Percentiles rank a stretch among this genome's conserved stretches.
phyloP scores from a whole-genome alignment of 2,888 invertebrate species.

The Hoplodrina ambigua region DNA sequence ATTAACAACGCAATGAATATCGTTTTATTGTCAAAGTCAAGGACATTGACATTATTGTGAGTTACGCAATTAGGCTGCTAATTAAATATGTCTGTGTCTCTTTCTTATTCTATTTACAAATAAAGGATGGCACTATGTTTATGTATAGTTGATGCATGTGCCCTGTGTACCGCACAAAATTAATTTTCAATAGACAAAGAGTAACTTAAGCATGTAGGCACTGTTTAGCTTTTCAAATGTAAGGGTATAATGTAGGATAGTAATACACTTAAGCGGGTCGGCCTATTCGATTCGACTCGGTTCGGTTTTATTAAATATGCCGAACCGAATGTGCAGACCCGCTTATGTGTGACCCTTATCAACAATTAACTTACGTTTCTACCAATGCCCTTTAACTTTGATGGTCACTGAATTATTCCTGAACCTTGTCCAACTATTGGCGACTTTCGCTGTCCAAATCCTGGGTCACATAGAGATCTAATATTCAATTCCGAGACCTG shows the following conservation, averaged over 20 bases:
- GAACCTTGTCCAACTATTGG: neutral
- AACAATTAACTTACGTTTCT: slow-evolving; percentile 16
- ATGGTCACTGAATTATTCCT: slow-evolving; percentile 19
- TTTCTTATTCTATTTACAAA: too few relatives aligned
- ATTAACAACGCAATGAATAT: too few relatives aligned
- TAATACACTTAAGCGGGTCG: too few relatives aligned
- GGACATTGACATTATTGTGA: too few relatives aligned
- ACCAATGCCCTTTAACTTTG: slow-evolving; percentile 1
- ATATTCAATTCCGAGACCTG: slow-evolving; percentile 10
- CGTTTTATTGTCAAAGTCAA: too few relatives aligned
- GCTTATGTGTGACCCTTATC: neutral
- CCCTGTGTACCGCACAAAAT: neutral
- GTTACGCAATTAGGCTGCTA: too few relatives aligned
- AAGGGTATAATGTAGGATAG: too few relatives aligned
- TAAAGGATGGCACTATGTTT: too few relatives aligned
- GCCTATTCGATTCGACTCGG: too few relatives aligned
- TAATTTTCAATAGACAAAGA: neutral
- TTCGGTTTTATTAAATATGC: too few relatives aligned
- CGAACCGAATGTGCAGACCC: too few relatives aligned
- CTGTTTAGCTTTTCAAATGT: neutral
- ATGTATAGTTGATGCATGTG: neutral
- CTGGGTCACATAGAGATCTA: neutral
- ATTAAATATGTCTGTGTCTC: too few relatives aligned
- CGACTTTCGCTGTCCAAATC: neutral
- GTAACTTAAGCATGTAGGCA: neutral